Evolutionary conservation across 1,140 invertebrate species (phyloP).

Genomic region (Orussus abietinus): DNA sequence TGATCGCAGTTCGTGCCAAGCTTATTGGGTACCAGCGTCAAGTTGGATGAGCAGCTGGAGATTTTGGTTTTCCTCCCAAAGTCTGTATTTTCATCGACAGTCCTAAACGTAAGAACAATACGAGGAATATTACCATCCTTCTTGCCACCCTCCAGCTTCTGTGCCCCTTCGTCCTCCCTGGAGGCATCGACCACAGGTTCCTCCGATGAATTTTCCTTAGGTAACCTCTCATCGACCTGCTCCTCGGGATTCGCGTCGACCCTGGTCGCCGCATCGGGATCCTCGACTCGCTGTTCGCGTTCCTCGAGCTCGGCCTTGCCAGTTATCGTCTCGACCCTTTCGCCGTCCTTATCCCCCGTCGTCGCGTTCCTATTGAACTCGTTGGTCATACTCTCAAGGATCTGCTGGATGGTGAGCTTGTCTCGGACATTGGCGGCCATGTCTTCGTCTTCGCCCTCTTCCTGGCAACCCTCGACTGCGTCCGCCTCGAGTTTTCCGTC

Average conservation of each 20-base stretch:
- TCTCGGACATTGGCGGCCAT: constrained; percentile 33
- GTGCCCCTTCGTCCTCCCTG: constrained; percentile 15
- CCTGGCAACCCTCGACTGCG: constrained; percentile 36
- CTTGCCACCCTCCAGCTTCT: constrained; percentile 24
- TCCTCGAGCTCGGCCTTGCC: constrained; percentile 3
- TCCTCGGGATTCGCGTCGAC: too few species aligned
- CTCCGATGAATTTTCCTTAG: constrained; percentile 6
- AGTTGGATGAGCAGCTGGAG: constrained; percentile 46
- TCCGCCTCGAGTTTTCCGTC: too few species aligned
- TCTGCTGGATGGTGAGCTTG: constrained; percentile 48
- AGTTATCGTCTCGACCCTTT: constrained; percentile 7
- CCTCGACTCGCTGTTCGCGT: constrained; percentile 1
- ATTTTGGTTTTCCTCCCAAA: constrained; percentile 49
- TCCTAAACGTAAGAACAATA: constrained; percentile 50
- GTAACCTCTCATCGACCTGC: constrained; percentile 10
- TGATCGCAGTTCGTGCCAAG: constrained; percentile 43
- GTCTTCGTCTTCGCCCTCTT: constrained; percentile 35
- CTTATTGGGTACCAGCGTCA: constrained; percentile 44
- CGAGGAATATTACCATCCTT: constrained; percentile 43
- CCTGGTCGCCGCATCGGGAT: constrained; percentile 20
- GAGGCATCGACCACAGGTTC: background rate
- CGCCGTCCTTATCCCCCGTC: constrained; percentile 14
- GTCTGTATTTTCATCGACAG: constrained; percentile 48
- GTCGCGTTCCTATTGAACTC: constrained; percentile 47
- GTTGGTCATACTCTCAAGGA: constrained; percentile 53